Base-by-base conservation (phyloP, 1,140 invertebrate species). In the Pseudomyrmex flavicornis region DNA sequence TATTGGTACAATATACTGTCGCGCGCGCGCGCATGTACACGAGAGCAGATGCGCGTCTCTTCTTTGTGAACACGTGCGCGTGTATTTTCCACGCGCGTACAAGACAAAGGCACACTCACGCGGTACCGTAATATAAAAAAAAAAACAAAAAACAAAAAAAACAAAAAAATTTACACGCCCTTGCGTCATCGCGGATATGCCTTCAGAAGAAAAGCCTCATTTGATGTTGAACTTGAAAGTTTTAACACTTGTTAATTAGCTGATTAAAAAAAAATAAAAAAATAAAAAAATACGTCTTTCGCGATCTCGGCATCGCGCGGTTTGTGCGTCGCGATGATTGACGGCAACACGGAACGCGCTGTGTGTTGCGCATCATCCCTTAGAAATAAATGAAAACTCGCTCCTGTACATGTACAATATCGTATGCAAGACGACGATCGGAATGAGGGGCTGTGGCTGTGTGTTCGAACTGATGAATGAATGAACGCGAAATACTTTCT, bases 181-280 rank as follows among this genome's bases (percentile, higher is more conserved):
- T 91, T 89, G 92, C 74, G 74, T 92, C 91, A 90, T 92, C 90
- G 91, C 90, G 90, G 88, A 93, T 20, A 77, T 92, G 93, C 92
- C 92, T 93, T 93, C 90, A 87, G 92, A 92, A 91, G 90, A 92
- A 89, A 77, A 94, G 93, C 92, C 92, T 94, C 93, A 93, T 93
- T 94, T 89, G 92, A 93, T 93, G 93, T 94, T 94, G 93, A 93
- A 93, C 91, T 94, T 94, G 89, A 93, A 94, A 94, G 93, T 94
- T 94, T 94, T 93, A 94, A 94, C 90, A 92, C 89, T 92, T 94
- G 93, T 94, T 94, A 91, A 93, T 93, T 93, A 91, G 92, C 91
- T 93, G 89, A 89, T 90, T 88, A 89, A 63, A 77, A 68, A 35
- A 68, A 65, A 12, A 17, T 17, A 17, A 61, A 35, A 26, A 12